These are phyloP conservation scores for Moxostoma hubbsi DNA, from an alignment of 2,797 vertebrate species.

Conservation along the genomic window DNA sequence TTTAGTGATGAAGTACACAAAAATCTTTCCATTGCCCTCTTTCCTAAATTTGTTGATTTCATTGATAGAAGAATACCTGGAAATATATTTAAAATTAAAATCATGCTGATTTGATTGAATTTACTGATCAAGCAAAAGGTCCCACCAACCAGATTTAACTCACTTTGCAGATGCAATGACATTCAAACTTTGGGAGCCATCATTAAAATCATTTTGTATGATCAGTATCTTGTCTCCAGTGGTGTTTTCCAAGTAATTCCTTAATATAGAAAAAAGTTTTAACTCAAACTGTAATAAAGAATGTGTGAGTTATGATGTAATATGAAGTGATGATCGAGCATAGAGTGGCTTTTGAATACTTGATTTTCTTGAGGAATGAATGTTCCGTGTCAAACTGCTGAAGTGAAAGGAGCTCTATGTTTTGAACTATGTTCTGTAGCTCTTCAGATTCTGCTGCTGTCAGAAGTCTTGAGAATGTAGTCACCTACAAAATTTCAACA, in stretches of 20 bases:
- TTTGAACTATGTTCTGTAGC: constrained; percentile 68
- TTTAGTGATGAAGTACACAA: constrained; percentile 91
- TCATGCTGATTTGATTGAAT: background rate
- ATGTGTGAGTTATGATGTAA: background rate
- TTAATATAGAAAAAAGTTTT: constrained; percentile 61
- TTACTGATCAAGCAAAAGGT: background rate
- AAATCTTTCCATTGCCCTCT: constrained; percentile 68
- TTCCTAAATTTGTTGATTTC: constrained; percentile 86
- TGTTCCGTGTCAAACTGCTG: constrained; percentile 95
- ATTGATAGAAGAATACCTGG: constrained; percentile 89
- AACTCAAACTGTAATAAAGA: background rate
- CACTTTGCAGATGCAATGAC: constrained; percentile 93
- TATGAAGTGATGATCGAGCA: background rate
- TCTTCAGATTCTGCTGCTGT: constrained; percentile 80
- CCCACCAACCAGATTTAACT: constrained; percentile 55
- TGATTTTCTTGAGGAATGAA: constrained; percentile 89
- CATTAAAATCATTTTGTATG: constrained; percentile 91
- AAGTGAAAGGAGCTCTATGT: constrained; percentile 82
- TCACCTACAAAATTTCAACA: constrained; percentile 77
- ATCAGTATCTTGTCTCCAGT: constrained; percentile 83
- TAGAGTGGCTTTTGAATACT: constrained; percentile 71
- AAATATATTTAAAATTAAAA: constrained; percentile 3
- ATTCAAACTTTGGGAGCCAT: constrained; percentile 82
- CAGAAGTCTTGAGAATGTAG: constrained; percentile 94
- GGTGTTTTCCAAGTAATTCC: constrained; percentile 74